Evolutionary conservation across 92 coral and sea anemone species (phyloP).

Genomic region (Actinernus sp.): DNA sequence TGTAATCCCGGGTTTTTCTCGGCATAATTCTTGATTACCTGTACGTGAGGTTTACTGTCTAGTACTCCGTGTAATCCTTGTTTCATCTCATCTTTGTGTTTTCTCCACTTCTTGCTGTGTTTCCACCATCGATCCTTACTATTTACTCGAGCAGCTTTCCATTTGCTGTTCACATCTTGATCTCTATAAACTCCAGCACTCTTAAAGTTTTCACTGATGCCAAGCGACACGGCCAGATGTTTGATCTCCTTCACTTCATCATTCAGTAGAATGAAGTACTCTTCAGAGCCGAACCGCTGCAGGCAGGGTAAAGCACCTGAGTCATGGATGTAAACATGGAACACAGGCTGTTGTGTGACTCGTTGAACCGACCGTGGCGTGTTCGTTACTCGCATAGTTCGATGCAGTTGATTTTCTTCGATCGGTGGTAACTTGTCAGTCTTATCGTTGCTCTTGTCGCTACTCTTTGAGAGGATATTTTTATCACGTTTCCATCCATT

Average conservation of each 20-base stretch:
- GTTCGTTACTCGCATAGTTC: no score
- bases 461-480: conserved; percentile 5
- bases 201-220: conserved; percentile 42
- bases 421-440: conserved; percentile 46
- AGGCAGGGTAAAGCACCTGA: conserved; percentile 5
- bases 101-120: conserved; percentile 77
- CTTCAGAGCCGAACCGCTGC: conserved; percentile 48
- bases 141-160: conserved; percentile 30
- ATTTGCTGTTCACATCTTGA: conserved; percentile 12
- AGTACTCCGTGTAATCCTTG: not conserved
- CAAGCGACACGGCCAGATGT: conserved; percentile 72
- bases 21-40: not conserved
- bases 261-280: conserved; percentile 39
- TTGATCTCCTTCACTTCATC: conserved; percentile 64
- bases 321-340: not conserved
- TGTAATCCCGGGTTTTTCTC: no score
- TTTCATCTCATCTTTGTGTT: conserved; percentile 42
- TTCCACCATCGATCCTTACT: conserved; percentile 50
- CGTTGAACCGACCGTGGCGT: not conserved
- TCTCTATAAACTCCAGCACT: conserved; percentile 2
- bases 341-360: no score
- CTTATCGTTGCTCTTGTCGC: not conserved
- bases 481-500: conserved; percentile 31
- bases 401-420: not conserved
- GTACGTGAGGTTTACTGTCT: not conserved